Evolutionary conservation across 2,888 invertebrate species (phyloP).

Genomic region (Cheilosia scutellata): DNA sequence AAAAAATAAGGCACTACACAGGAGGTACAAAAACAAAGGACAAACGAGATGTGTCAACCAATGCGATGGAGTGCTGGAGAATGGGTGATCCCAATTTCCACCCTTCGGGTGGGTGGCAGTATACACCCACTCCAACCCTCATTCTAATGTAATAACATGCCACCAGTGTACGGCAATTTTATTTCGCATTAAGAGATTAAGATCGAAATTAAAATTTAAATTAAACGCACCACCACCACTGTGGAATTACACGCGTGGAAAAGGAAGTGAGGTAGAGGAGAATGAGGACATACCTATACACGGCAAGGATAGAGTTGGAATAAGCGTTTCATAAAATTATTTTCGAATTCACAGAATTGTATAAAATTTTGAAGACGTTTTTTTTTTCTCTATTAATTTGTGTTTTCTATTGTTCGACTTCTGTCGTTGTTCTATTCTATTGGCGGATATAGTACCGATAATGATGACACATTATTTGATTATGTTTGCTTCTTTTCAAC

Average conservation of each 20-base stretch:
- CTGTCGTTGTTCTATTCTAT: too few relatives aligned
- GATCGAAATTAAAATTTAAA: constrained; percentile 84
- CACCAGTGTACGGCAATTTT: constrained; percentile 83
- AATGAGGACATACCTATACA: not conserved
- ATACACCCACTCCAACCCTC: constrained; percentile 25
- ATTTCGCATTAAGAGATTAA: constrained; percentile 84
- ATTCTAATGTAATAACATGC: constrained; percentile 78
- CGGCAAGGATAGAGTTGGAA: constrained; percentile 21
- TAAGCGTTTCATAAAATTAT: constrained; percentile 13
- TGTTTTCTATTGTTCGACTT: not conserved
- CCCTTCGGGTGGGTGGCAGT: constrained; percentile 31
- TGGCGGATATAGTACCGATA: not conserved
- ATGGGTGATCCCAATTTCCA: constrained; percentile 49
- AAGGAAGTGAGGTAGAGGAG: not conserved
- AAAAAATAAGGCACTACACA: constrained; percentile 22
- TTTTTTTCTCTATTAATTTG: not conserved
- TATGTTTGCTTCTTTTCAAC: too few relatives aligned
- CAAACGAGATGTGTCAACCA: constrained; percentile 73
- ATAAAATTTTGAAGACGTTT: not conserved
- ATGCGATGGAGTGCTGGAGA: constrained; percentile 36
- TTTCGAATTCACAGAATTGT: not conserved
- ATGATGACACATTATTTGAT: too few relatives aligned
- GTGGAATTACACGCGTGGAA: constrained; percentile 28
- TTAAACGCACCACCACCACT: constrained; percentile 79
- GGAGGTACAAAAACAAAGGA: constrained; percentile 67